Evolutionary conservation across 2,888 invertebrate species (phyloP), one percentile per base, ranked within the genome.

Genomic region (Meteorus colon): DNA sequence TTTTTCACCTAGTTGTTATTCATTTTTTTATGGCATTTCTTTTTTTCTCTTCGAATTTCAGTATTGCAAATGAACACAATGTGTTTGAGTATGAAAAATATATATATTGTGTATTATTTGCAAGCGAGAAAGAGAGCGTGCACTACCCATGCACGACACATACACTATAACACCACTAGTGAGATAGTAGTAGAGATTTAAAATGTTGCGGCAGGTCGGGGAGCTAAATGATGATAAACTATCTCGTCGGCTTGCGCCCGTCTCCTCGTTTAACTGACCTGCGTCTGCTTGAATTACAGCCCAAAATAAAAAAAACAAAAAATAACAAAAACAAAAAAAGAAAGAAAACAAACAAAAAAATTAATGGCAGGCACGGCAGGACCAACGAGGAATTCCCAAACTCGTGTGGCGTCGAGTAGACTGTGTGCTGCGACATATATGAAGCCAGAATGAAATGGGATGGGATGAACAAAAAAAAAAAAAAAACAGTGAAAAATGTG

Each of bases 141-240:
- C n/a, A 19, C 2, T 19, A 24, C 19, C 55, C 55, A 19, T 74
- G 77, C 62, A 75, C 55, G 74, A 65, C 48, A 69, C 72, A 71
- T 81, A 80, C 77, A 79, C 76, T 76, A 76, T 27, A 68, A 67
- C 70, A 72, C 69, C 65, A 55, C 77, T 78, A 80, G 82, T 80
- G 80, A 86, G 86, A 86, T 86, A 85, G 85, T 84, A 85, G 41
- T 41, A 41, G 86, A 88, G 87, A 86, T 89, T 89, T 88, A 87
- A 89, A 89, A 88, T 87, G 87, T 89, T 88, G 85, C 84, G 86
- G 88, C 84, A 88, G 89, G 88, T 88, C 86, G 82, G 82, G 83
- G 81, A 84, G 84, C 87, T 87, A 88, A 88, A 88, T 85, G 88
- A 89, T 89, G 88, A 89, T 89, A 88, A 89, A 89, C 88, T 88